These are phyloP conservation scores for Muschampia plurimacula DNA, from an alignment of 2,888 invertebrate species.

Conservation along the genomic window DNA sequence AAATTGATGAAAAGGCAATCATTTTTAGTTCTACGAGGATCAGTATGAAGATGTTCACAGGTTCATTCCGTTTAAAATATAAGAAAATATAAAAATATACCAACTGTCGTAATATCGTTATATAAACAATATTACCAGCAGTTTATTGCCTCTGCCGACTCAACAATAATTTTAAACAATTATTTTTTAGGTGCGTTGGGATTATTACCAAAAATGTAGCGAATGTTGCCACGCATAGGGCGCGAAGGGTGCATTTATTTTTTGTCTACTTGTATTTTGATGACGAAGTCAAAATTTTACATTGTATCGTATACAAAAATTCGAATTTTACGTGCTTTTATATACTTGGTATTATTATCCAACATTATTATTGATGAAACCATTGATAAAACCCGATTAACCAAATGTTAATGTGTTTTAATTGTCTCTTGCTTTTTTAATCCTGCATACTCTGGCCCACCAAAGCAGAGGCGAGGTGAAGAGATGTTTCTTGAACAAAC, in stretches of 20 bases:
- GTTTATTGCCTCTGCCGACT: neutral
- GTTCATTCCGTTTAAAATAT: neutral
- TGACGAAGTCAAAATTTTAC: constrained; percentile 39
- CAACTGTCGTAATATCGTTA: neutral
- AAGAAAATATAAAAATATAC: neutral
- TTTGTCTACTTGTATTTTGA: constrained; percentile 36
- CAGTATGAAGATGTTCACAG: neutral
- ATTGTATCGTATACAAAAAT: constrained; percentile 38
- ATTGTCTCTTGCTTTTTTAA: neutral
- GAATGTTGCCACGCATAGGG: constrained; percentile 35
- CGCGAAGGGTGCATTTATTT: constrained; percentile 38
- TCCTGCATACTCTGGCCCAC: neutral
- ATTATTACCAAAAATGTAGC: constrained; percentile 34
- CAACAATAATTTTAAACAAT: neutral
- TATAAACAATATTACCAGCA: neutral
- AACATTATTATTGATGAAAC: constrained; percentile 37
- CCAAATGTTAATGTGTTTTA: constrained; percentile 27
- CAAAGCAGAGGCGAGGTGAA: too few species aligned
- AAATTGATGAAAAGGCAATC: constrained; percentile 10
- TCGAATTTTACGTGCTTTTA: constrained; percentile 39
- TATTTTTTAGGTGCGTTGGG: constrained; percentile 6
- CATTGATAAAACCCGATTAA: constrained; percentile 41
- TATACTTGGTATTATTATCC: constrained; percentile 35
- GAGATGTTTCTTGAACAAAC: too few species aligned
- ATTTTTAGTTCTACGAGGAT: constrained; percentile 9